Conservation (phyloP, 2,113 vertebrate genomes). For the Opisthocomus hoazin region DNA sequence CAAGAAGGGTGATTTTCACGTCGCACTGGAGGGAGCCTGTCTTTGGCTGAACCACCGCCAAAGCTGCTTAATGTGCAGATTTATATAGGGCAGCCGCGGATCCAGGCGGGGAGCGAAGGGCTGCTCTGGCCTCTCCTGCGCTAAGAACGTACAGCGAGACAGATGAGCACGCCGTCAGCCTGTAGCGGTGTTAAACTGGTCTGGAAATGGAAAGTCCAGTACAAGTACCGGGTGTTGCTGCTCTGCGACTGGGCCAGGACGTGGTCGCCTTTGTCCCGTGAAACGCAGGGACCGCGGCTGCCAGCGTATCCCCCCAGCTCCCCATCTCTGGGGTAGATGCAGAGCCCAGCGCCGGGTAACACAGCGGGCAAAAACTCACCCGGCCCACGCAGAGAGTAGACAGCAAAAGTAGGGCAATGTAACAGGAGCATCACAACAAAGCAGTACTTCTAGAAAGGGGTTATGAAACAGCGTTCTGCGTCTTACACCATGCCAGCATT, state of each 20-base stretch:
- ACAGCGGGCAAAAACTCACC: background rate
- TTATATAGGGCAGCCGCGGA: constrained; percentile 45
- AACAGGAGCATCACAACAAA: constrained; percentile 24
- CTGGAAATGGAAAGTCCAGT: background rate
- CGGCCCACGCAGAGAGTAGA: constrained; percentile 12
- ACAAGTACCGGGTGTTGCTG: background rate
- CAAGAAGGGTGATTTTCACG: constrained; percentile 27
- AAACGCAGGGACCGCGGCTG: background rate
- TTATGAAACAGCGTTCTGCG: background rate
- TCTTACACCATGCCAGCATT: background rate
- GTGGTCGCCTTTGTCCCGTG: too few relatives aligned
- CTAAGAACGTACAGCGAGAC: background rate
- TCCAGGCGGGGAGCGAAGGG: background rate
- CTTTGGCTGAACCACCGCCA: constrained; percentile 17
- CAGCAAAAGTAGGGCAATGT: constrained; percentile 41
- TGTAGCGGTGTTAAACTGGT: constrained; percentile 11
- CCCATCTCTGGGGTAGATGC: background rate
- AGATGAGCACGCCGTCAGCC: background rate
- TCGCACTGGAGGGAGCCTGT: background rate
- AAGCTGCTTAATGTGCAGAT: constrained; percentile 50
- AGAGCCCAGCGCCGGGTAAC: background rate
- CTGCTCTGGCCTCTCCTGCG: background rate
- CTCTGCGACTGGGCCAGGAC: background rate
- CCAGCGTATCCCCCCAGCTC: background rate
- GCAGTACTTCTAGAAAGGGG: constrained; percentile 10